Evolutionary conservation across 92 coral and sea anemone genomes (phyloP).

Genomic region (Scolanthus callimorphus): DNA sequence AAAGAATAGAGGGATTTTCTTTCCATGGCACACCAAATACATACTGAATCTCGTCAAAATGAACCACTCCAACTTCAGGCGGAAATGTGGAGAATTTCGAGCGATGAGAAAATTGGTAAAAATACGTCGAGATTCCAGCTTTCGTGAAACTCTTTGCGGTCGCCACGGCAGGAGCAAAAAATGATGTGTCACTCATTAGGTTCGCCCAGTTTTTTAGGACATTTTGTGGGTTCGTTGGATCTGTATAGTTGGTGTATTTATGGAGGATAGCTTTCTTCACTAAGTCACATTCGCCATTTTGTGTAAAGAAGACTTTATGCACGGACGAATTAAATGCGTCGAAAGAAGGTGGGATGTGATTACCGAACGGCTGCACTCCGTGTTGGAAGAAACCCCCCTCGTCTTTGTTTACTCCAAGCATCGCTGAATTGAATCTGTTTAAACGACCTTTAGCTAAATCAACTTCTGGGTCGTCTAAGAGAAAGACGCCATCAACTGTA

Average conservation of each 20-base stretch:
- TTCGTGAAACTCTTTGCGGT: background rate
- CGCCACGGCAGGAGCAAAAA: background rate
- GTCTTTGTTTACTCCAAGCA: constrained; percentile 9
- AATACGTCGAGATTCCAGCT: constrained; percentile 1
- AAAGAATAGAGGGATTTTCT: background rate
- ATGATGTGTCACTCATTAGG: background rate
- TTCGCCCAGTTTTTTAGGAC: background rate
- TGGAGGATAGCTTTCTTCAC: background rate
- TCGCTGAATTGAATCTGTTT: constrained; percentile 3
- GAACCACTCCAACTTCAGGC: constrained; percentile 1
- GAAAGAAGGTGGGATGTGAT: background rate
- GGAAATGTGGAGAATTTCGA: constrained; percentile 1
- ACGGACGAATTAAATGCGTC: background rate
- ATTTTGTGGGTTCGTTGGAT: background rate
- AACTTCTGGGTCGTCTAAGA: constrained; percentile 6
- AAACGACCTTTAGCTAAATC: constrained; percentile 5
- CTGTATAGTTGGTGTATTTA: constrained; percentile 5
- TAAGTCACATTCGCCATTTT: background rate
- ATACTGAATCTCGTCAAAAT: constrained; percentile 19
- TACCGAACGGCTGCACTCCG: background rate
- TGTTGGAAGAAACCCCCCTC: constrained; percentile 9
- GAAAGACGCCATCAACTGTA: constrained; percentile 7
- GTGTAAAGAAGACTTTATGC: background rate
- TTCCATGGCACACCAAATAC: constrained; percentile 22
- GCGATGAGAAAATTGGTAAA: constrained; percentile 4